Conservation (phyloP, 1,140 invertebrate genomes). For the Brachionus paranguensis region DNA sequence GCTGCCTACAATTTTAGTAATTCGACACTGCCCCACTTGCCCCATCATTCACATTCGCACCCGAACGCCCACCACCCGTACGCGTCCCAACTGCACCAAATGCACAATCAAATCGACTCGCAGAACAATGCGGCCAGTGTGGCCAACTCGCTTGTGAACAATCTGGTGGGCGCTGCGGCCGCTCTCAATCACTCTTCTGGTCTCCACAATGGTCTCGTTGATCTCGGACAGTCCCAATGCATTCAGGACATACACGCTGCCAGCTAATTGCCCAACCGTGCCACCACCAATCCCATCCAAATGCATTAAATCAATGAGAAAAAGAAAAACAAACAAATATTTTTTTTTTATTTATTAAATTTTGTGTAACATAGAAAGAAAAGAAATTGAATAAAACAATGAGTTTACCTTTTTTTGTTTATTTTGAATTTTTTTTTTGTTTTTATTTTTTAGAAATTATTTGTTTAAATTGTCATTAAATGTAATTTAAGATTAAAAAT, state of each 20-base stretch:
- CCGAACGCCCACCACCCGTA: not conserved
- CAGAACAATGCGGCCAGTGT: not conserved
- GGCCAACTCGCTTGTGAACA: conserved; percentile 17
- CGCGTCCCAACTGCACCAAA: conserved; percentile 14
- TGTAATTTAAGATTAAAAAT: not conserved
- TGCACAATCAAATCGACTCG: conserved; percentile 10
- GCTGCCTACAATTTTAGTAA: conserved; percentile 22
- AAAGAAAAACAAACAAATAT: not conserved
- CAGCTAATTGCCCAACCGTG: not conserved
- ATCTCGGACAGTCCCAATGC: conserved; percentile 35
- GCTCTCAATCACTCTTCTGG: conserved; percentile 18
- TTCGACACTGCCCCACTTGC: not conserved
- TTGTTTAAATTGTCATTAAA: conserved; percentile 14
- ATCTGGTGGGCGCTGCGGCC: not conserved
- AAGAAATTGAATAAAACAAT: not conserved
- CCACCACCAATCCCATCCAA: not conserved
- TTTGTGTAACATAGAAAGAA: not conserved
- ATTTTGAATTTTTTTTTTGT: not conserved
- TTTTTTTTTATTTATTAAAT: conserved; percentile 6
- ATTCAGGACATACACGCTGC: conserved; percentile 38
- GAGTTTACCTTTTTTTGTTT: conserved; percentile 17
- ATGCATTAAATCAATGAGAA: not conserved
- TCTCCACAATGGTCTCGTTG: conserved; percentile 36
- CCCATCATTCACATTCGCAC: conserved; percentile 17
- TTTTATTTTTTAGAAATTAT: not conserved